Evolutionary conservation across 2,888 invertebrate species (phyloP).

Genomic region (Eupsilia transversa): DNA sequence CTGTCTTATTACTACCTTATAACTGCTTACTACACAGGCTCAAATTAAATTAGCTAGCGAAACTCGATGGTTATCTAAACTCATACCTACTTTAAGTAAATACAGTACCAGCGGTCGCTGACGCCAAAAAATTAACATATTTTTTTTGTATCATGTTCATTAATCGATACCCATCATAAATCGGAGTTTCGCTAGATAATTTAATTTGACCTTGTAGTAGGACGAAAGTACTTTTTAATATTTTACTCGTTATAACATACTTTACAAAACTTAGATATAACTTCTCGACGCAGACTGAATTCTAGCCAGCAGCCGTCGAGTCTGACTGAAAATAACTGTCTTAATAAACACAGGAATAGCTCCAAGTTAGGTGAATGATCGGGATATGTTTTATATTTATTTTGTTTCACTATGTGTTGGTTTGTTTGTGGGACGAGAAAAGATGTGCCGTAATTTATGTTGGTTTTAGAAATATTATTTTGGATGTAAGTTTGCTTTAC

Average conservation of each 20-base stretch:
- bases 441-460: conserved; percentile 3
- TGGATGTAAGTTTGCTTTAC: background rate
- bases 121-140: too few species aligned
- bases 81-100: too few species aligned
- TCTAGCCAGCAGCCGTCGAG: conserved; percentile 27
- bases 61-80: too few species aligned
- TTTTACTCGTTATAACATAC: conserved; percentile 2
- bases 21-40: too few species aligned
- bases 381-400: conserved; percentile 31
- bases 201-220: too few species aligned
- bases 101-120: too few species aligned
- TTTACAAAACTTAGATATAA: background rate
- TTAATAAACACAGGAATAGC: conserved; percentile 54
- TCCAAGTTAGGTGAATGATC: conserved; percentile 55
- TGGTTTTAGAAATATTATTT: background rate
- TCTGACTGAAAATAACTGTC: conserved; percentile 54
- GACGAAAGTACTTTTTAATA: background rate
- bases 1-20: too few species aligned
- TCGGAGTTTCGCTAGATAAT: too few species aligned
- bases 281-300: conserved; percentile 32
- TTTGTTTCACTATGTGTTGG: conserved; percentile 5
- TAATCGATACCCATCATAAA: too few species aligned
- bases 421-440: conserved; percentile 33
- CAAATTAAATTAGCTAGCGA: too few species aligned
- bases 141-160: too few species aligned